Base-by-base conservation (phyloP, 53 echinoderm and acorn worm species). In the Henricia sp. region DNA sequence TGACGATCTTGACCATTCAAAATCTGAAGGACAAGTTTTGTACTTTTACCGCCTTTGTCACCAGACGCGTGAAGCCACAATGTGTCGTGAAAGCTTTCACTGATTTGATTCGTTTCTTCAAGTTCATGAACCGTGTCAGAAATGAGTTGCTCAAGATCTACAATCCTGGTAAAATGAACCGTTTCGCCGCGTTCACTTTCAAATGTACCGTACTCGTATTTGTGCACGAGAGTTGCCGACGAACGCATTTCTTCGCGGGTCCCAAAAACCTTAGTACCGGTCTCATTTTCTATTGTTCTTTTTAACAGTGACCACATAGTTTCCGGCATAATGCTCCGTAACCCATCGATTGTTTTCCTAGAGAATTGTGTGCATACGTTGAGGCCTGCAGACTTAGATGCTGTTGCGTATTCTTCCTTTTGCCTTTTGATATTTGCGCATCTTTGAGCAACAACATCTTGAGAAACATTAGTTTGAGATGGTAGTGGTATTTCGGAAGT, bases 21-120 rank as follows among this genome's bases (percentile, higher is more conserved):
- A 39, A 46, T 64, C 53, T 80, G 35, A 16, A 76, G 33, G 25
- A 76, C 57, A 25, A 64, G 12, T 52, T 82, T 82, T 25, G 82
- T 82, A 33, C 50, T 50, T 67, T 67, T 67, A 2, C 82, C 82
- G 0, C 82, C 82, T 37, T 65, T 65, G 35, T 65, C 82, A 19
- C 51, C 21, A 2, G 82, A 38, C 19, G 60, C 62, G 42, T 77
- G 77, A 41, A 77, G 50, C 62, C 77, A 77, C 43, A 77, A 26
- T 11, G 40, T 8, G 12, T 77, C 30, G 62, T 60, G 4, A 60
- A 60, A 60, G 32, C 62, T 26, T 60, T 60, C 62, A 26, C 26
- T 32, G 30, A 60, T 30, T 27, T 60, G 62, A 60, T 60, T 60
- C 6, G 5, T 28, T 53, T 6, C 11, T 14, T 13, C 28, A 11